Conservation (phyloP, 2,797 vertebrate species). For the Pyrrhura leucotis region DNA sequence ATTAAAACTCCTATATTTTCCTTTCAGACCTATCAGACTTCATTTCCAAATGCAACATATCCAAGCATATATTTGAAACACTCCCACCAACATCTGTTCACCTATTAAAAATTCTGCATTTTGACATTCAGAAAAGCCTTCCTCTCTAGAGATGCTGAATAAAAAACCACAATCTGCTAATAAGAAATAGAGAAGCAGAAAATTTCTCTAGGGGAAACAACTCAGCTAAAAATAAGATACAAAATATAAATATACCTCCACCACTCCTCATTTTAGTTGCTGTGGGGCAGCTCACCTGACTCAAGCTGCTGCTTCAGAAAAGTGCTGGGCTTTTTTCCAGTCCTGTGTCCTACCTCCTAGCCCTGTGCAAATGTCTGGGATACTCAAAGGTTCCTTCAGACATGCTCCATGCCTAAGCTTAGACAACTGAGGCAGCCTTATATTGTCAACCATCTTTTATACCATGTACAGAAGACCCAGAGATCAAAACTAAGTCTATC, state of each 20-base stretch:
- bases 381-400: neutral
- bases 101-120: neutral
- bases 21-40: neutral
- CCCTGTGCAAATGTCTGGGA: neutral
- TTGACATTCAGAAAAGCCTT: neutral
- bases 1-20: neutral
- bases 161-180: neutral
- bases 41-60: neutral
- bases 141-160: neutral
- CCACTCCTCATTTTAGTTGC: neutral
- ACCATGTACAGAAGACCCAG: neutral
- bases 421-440: neutral
- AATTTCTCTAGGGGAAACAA: neutral
- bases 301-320: neutral
- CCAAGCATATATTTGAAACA: neutral
- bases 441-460: neutral
- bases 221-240: neutral
- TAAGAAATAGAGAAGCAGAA: neutral
- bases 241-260: neutral
- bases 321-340: neutral
- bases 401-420: fast-evolving
- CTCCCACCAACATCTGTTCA: neutral
- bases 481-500: neutral
- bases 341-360: neutral
- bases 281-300: neutral